Evolutionary conservation across 2,113 vertebrate genomes (phyloP), one percentile per base, ranked within the genome.

Genomic region (Albula glossodonta): DNA sequence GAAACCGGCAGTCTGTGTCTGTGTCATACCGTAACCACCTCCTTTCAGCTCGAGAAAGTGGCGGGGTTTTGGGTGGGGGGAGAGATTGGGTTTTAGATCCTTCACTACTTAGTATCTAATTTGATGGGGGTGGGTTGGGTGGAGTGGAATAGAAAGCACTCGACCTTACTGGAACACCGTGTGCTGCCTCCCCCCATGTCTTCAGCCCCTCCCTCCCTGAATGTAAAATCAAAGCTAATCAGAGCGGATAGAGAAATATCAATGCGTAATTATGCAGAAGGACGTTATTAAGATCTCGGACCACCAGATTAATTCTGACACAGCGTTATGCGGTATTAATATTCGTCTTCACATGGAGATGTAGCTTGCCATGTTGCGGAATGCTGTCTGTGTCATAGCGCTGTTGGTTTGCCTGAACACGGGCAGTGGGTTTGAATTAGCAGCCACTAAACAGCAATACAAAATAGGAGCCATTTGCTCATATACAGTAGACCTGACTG

Each of bases 1-100:
- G 91, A 93, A 89, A 63, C 63, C 88, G 81, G 88, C 91, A 89
- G 91, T 90, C 87, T 92, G 91, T 89, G 91, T 88, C 89, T 92
- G 91, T 89, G 91, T 88, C 89, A 83, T 74, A 74, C 31, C 9
- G 22, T 74, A 74, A 31, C 70, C 8, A 74, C 70, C 70, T 74
- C n/a, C 70, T 74, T 31, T 74, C 70, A 74, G n/a, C 70, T 31
- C 70, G 1, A 74, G 22, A 31, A n/a, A 25, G 4, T 2, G 7
- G 70, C 17, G 7, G 70, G 9, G 22, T 22, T 22, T 70, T 22
- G 70, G 70, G 22, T 19, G 70, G n/a, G 8, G 60, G 8, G 60
- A 19, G 60, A 15, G 56, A 60, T 60, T 60, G 56, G 60, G 60
- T 7, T 66, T 66, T 22, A 19, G n/a, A 74, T 74, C 70, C 8